Evolutionary conservation across 2,797 vertebrate species (phyloP), one percentile per base, ranked within the genome.

Genomic region (Xerus rutilus): DNA sequence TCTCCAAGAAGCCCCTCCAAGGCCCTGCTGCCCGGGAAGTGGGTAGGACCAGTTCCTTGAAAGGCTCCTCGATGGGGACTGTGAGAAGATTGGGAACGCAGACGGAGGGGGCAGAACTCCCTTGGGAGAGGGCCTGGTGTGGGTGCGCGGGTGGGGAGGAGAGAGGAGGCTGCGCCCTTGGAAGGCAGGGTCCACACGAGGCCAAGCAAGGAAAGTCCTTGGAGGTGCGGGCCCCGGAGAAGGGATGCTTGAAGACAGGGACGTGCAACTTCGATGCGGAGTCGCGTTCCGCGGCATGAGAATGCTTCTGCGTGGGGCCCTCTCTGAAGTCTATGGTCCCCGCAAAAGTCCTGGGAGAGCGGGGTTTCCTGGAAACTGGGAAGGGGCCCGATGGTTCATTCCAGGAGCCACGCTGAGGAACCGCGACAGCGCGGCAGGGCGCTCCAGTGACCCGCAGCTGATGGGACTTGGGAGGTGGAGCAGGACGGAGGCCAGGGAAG

Each of bases 341-440:
- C 12, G 1, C 62, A 52, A 14, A 12, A 1, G 15, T 49, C 47
- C 10, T 28, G 45, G 35, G 65, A 81, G 62, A 6, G 32, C 8
- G 25, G 28, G 49, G 8, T 62, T 69, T 76, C 59, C 74, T 39
- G 45, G 76, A 30, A 39, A 11, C 0, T 8, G 39, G 78, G 78
- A 69, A 88, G 28, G 73, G 79, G 65, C 65, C 4, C 30, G 43
- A 43, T 10, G 64, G 0, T 4, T 32, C 35, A 7, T 45, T 32
- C 67, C 43, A 15, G 89, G 21, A 49, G 59, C 18, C 12, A 2
- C 28, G 59, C 59, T 28, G 23, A n/a, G 59, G 91, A 59, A 1
- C 28, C 9, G 54, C 78, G 62, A n/a, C 5, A 7, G 52, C 0
- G 20, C 23, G 25, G 7, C 4, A 5, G n/a, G 12, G 15, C 13